Evolutionary conservation across 2,113 vertebrate genomes (phyloP), one percentile per base, ranked within the genome.

Genomic region (Saguinus imperator): DNA sequence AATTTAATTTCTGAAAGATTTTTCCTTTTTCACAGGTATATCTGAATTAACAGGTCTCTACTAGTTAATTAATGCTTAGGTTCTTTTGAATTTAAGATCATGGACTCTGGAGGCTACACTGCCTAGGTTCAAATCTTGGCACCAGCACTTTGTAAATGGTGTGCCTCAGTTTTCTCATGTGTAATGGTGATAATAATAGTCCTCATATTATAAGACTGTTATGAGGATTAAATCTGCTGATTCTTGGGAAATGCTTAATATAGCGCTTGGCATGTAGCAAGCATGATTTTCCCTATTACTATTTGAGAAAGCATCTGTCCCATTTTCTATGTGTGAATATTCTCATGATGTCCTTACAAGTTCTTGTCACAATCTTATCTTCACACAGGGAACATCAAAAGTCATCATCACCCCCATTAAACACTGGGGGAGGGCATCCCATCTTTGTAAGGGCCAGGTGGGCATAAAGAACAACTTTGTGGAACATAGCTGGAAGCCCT

Each of bases 181-280:
- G 17, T 86, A 95, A 66, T 8, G 50, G 27, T 37, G 40, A 88
- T 27, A 57, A 75, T 73, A 58, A 50, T 1, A 35, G 64, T 45
- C 55, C n/a, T 96, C 1, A 52, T 29, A 58, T 89, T 80, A 64
- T 6, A 64, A 20, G 35, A 55, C 48, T 64, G 27, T 45, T 73
- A 52, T 87, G 45, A 95, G 66, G 85, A 80, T 95, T 88, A 72
- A 94, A 52, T 76, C 27, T 81, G 37, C 29, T 43, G 37, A 96
- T 40, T 92, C 72, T 61, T 48, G 35, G 43, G 50, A 90, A 40
- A 5, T 68, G 21, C 40, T 84, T 93, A 61, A 87, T 70, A 91
- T 40, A 77, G 37, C 61, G 14, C 25, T 75, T 79, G 58, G 84
- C 7, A 37, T 50, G 23, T 79, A 66, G 73, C 35, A 88, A 96